Percentiles rank a stretch among this genome's conserved stretches.
These are phyloP conservation scores for Cremastinae sp. DNA, from an alignment of 2,888 invertebrate species.

Conservation along the genomic window DNA sequence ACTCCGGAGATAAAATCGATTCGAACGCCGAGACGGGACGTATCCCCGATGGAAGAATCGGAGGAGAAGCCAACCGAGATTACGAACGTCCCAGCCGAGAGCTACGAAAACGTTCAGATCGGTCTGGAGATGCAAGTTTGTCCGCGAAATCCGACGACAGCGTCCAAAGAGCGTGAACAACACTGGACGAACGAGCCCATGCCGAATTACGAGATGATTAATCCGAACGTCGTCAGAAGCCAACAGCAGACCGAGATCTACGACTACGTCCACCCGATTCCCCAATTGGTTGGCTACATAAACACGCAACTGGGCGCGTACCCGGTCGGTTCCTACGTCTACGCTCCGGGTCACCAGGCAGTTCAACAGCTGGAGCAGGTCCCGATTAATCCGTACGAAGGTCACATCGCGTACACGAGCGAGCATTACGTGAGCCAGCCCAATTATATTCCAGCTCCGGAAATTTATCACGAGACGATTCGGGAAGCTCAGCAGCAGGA, in stretches of 20 bases:
- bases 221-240: constrained; percentile 46
- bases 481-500: constrained; percentile 63
- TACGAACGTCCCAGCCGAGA: too few species aligned
- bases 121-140: constrained; percentile 14
- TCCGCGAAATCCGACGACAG: neutral
- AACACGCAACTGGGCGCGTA: constrained; percentile 82
- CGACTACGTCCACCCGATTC: constrained; percentile 81
- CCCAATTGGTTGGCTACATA: constrained; percentile 82
- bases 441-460: constrained; percentile 69
- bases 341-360: constrained; percentile 67
- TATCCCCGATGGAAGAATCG: neutral
- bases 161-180: constrained; percentile 55
- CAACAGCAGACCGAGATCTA: constrained; percentile 75
- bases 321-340: constrained; percentile 75
- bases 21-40: neutral
- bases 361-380: constrained; percentile 68
- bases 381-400: constrained; percentile 67
- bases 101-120: constrained; percentile 45
- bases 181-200: constrained; percentile 71
- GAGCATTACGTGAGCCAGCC: constrained; percentile 73
- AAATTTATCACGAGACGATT: constrained; percentile 59
- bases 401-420: constrained; percentile 67
- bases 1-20: neutral
- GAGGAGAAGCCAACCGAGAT: neutral
- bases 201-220: constrained; percentile 65